These are phyloP conservation scores for Oplegnathus fasciatus DNA, from an alignment of 2,113 vertebrate genomes.

Conservation along the genomic window DNA sequence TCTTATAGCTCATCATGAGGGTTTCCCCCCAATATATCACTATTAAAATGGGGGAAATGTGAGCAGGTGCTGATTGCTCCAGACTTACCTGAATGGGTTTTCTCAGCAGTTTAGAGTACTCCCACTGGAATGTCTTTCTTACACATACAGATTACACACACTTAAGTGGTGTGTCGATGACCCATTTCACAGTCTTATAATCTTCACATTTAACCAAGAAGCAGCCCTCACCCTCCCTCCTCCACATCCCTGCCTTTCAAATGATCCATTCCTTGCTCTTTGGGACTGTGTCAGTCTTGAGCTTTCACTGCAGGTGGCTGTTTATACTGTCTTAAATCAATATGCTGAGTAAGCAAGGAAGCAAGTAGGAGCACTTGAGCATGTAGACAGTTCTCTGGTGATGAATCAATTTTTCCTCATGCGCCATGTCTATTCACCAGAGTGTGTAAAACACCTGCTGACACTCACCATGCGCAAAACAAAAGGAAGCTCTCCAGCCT, in stretches of 20 bases:
- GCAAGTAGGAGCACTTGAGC: conserved; percentile 27
- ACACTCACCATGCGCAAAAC: conserved; percentile 33
- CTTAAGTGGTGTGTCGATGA: not conserved
- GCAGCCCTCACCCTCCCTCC: not conserved
- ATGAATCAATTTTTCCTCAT: conserved; percentile 55
- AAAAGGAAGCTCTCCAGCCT: conserved; percentile 28
- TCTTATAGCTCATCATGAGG: not conserved
- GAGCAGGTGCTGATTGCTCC: not conserved
- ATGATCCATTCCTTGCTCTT: not conserved
- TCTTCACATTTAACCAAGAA: conserved; percentile 20
- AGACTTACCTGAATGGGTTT: not conserved
- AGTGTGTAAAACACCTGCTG: conserved; percentile 57
- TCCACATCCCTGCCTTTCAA: conserved; percentile 17
- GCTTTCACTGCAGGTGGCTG: conserved; percentile 33
- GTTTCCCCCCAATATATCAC: not conserved
- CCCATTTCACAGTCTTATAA: conserved; percentile 18
- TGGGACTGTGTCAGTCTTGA: conserved; percentile 7
- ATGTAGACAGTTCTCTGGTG: conserved; percentile 37
- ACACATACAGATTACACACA: conserved; percentile 20
- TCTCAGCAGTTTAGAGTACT: not conserved
- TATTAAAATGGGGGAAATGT: not conserved
- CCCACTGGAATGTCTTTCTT: not conserved
- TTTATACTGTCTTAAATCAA: conserved; percentile 50
- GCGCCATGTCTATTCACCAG: conserved; percentile 22
- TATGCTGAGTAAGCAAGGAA: conserved; percentile 58